Conservation (phyloP, 2,888 invertebrate genomes). For the Seira sanloemensis region DNA sequence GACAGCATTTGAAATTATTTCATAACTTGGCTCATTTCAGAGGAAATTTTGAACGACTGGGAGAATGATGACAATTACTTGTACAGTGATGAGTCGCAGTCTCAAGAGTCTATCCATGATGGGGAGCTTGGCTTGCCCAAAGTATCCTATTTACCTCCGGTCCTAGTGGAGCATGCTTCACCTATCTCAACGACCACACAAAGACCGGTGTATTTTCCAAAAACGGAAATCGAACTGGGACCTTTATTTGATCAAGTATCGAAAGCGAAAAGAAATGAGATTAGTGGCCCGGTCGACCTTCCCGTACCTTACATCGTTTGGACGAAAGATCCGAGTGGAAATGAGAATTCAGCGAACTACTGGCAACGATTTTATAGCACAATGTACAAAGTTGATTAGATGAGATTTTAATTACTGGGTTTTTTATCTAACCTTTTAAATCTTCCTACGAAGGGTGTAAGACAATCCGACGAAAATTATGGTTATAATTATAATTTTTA, state of each 20-base stretch:
- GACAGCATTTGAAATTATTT: constrained; percentile 5
- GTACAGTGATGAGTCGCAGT: neutral
- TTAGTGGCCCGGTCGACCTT: constrained; percentile 22
- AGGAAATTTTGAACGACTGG: constrained; percentile 44
- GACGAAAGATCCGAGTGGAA: constrained; percentile 23
- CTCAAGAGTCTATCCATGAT: neutral
- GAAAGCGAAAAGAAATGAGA: constrained; percentile 19
- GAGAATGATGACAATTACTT: constrained; percentile 41
- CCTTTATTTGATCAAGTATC: constrained; percentile 29
- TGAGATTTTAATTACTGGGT: neutral
- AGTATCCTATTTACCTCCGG: constrained; percentile 29
- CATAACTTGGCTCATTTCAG: constrained; percentile 22
- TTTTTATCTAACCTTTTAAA: no score
- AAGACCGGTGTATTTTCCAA: constrained; percentile 34
- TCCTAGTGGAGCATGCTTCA: constrained; percentile 17
- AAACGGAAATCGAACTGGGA: constrained; percentile 33
- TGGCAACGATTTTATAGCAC: constrained; percentile 41
- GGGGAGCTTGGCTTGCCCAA: no score
- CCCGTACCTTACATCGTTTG: constrained; percentile 48
- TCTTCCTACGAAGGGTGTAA: no score
- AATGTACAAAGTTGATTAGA: constrained; percentile 37
- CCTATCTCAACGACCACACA: neutral
- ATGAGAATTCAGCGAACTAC: constrained; percentile 23
- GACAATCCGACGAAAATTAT: no score
- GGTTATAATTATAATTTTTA: neutral